These are phyloP conservation scores for Melieria omissa DNA, from an alignment of 2,888 invertebrate species.

Conservation along the genomic window DNA sequence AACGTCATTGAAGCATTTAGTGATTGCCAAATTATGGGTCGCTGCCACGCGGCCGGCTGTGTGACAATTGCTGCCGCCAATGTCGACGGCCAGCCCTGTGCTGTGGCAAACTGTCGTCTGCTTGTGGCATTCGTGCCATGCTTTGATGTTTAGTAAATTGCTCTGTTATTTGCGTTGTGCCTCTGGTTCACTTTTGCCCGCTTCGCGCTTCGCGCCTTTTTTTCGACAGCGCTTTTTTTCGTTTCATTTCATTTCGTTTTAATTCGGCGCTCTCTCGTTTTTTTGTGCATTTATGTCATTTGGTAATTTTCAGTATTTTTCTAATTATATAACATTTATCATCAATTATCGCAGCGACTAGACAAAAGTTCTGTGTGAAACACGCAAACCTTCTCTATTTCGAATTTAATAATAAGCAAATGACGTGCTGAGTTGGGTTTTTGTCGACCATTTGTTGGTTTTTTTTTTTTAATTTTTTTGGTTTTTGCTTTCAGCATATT, in stretches of 20 bases:
- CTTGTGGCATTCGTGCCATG: too few relatives aligned
- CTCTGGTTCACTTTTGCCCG: too few relatives aligned
- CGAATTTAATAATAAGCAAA: conserved; percentile 58
- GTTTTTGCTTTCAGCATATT: conserved; percentile 10
- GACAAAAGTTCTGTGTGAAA: conserved; percentile 17
- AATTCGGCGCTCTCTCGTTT: not conserved
- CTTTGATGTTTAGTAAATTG: too few relatives aligned
- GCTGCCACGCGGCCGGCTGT: too few relatives aligned
- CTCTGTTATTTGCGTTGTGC: too few relatives aligned
- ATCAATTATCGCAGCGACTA: conserved; percentile 60
- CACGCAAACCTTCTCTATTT: conserved; percentile 52
- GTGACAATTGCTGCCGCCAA: too few relatives aligned
- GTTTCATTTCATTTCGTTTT: not conserved
- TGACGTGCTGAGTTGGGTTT: conserved; percentile 63
- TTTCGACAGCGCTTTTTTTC: too few relatives aligned
- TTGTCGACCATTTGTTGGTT: conserved; percentile 19
- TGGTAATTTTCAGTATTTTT: conserved; percentile 49
- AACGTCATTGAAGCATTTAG: too few relatives aligned
- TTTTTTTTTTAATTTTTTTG: conserved; percentile 22
- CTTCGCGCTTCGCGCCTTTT: too few relatives aligned
- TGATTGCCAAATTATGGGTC: too few relatives aligned
- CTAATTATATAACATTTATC: conserved; percentile 65
- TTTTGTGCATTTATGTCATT: not conserved
- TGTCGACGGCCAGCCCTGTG: too few relatives aligned
- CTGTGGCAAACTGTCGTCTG: too few relatives aligned